A percentile compares a stretch with the other conserved stretches of the same genome.
Conservation (phyloP, 2,797 vertebrate species). For the Mormyrops boulengeri region DNA sequence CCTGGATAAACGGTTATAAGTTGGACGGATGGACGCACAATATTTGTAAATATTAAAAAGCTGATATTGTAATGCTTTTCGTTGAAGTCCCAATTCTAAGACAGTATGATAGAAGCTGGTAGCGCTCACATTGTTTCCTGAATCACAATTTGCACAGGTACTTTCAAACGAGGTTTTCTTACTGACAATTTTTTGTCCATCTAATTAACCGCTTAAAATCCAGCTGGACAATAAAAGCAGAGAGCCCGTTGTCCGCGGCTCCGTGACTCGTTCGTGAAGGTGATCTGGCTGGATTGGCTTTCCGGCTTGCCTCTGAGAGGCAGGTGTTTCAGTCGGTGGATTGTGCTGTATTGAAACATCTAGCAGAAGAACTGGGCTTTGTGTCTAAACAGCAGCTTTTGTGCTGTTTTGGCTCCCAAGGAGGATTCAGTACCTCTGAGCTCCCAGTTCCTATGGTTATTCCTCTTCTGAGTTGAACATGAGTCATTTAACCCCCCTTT, state of each 20-base stretch:
- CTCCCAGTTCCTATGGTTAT: background rate
- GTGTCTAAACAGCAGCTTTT: background rate
- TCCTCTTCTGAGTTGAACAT: background rate
- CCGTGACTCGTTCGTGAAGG: background rate
- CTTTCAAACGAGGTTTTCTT: background rate
- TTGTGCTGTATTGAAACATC: background rate
- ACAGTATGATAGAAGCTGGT: background rate
- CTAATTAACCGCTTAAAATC: background rate
- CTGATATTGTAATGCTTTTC: background rate
- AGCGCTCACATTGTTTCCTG: background rate
- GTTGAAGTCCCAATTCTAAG: background rate
- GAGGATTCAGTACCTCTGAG: background rate
- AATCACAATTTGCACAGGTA: background rate
- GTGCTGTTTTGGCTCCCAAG: background rate
- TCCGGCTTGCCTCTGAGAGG: background rate
- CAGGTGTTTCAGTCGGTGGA: background rate
- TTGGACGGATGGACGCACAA: background rate
- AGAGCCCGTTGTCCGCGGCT: background rate
- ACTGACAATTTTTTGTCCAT: background rate
- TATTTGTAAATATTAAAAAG: background rate
- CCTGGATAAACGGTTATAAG: background rate
- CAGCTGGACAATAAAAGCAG: background rate
- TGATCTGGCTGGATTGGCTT: conserved; percentile 4
- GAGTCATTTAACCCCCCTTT: background rate
- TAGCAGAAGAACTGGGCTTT: background rate